A percentile compares a stretch with the other conserved stretches of the same genome.
Conservation (phyloP, 2,888 invertebrate genomes). For the Listrodromus nycthemerus region DNA sequence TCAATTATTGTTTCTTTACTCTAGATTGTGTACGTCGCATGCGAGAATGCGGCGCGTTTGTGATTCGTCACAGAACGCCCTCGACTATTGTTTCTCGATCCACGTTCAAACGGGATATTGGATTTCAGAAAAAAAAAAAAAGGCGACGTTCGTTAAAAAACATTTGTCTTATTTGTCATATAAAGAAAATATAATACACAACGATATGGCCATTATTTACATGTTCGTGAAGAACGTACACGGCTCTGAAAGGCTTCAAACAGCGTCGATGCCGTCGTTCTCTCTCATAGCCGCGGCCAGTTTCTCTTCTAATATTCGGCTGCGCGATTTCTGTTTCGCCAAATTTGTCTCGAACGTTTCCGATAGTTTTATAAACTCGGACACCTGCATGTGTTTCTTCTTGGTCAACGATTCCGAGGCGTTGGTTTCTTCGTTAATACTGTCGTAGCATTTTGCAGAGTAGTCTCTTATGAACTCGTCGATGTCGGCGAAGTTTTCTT, state of each 20-base stretch:
- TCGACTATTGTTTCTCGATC: not conserved
- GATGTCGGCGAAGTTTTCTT: conserved; percentile 25
- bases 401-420: no score
- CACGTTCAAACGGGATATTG: not conserved
- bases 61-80: not conserved
- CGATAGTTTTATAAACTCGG: conserved; percentile 71
- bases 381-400: conserved; percentile 40
- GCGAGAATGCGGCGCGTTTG: conserved; percentile 36
- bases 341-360: conserved; percentile 85
- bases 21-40: not conserved
- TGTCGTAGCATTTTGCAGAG: conserved; percentile 47
- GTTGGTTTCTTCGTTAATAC: conserved; percentile 20
- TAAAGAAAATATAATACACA: not conserved
- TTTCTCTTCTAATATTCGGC: conserved; percentile 85
- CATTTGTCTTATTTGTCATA: conserved; percentile 8
- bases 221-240: not conserved
- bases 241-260: not conserved
- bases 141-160: conserved; percentile 2
- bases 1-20: conserved; percentile 33
- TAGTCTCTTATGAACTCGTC: conserved; percentile 16
- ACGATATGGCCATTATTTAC: conserved; percentile 39
- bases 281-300: conserved; percentile 84
- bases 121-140: no score
- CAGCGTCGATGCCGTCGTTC: conserved; percentile 37
- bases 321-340: conserved; percentile 85